Percentiles rank a stretch among this genome's conserved stretches.
phyloP scores from a whole-genome alignment of 2,888 invertebrate species.

The Trachelus iudaicus region DNA sequence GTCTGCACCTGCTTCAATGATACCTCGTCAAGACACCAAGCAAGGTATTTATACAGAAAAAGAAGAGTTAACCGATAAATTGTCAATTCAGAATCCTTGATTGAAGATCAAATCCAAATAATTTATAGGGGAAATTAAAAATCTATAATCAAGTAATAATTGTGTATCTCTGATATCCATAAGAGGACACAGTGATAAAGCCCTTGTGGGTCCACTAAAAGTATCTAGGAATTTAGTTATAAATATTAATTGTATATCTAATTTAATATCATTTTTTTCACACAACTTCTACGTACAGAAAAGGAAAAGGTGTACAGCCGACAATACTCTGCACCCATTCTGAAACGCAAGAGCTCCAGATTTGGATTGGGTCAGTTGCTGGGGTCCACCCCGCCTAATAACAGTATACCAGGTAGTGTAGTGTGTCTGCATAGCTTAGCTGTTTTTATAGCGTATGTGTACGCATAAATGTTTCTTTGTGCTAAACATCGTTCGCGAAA shows the following conservation, averaged over 20 bases:
- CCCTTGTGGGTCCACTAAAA: background rate
- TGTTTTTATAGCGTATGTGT: conserved; percentile 20
- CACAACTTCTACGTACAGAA: conserved; percentile 66
- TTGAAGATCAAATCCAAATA: background rate
- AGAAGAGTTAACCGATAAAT: background rate
- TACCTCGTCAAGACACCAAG: conserved; percentile 79
- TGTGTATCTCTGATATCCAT: background rate
- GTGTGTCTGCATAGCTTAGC: conserved; percentile 49
- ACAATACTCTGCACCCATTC: conserved; percentile 94
- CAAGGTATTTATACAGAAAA: conserved; percentile 66
- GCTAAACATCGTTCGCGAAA: background rate
- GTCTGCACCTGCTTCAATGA: conserved; percentile 90
- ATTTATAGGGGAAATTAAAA: background rate
- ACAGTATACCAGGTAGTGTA: conserved; percentile 73
- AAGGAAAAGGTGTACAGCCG: conserved; percentile 90
- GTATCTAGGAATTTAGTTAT: background rate
- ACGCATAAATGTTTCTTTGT: conserved; percentile 3
- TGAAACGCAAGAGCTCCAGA: conserved; percentile 91
- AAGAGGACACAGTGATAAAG: background rate
- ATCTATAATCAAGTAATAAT: background rate
- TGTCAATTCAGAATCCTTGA: background rate
- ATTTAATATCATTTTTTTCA: conserved; percentile 8
- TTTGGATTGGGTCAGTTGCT: conserved; percentile 90
- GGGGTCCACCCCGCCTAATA: conserved; percentile 70
- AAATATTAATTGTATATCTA: background rate